Evolutionary conservation across 2,113 vertebrate genomes (phyloP), one percentile per base, ranked within the genome.

Genomic region (Malurus elegans): DNA sequence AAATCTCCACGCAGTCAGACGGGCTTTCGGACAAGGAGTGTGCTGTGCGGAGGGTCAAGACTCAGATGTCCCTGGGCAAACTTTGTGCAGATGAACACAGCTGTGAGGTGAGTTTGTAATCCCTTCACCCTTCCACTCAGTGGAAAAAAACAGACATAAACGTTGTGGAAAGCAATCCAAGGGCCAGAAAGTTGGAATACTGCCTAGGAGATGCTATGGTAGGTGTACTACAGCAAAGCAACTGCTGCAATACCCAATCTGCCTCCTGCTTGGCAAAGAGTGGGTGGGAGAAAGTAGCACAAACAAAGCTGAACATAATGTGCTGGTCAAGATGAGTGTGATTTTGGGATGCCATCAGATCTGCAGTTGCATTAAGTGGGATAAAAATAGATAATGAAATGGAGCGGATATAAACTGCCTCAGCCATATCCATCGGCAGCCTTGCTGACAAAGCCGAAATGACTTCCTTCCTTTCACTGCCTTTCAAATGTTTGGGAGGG

Each of bases 21-120:
- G 99, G 99, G 51, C 98, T 99, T 60, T 99, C 99, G 0, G 99
- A 99, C 98, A 99, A 99, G 90, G 99, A 99, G 98, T 99, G 99
- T 3, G 99, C 99, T 0, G 99, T 99, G 65, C 98, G 99, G 86
- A 98, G 99, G 31, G 99, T 99, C 94, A 99, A 99, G 97, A 99
- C 99, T 29, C 99, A 99, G 98, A 99, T 99, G 98, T 99, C 99
- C 6, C 97, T 99, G 97, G 99, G 99, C 84, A 99, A 99, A 93
- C 98, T 99, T 79, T 99, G 99, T 91, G 97, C 98, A 1, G 99
- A 99, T 36, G 99, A 99, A 56, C 99, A 98, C 92, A 98, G 98
- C 97, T 99, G 99, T 20, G 99, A 99, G 99, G 99, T 99, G 58
- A 96, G 98, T n/a, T 81, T 16, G 10, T 10, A 47, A 29, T 50